These are phyloP conservation scores for Echinometra lucunter DNA, from an alignment of 53 echinoderm and acorn worm species.

Conservation along the genomic window DNA sequence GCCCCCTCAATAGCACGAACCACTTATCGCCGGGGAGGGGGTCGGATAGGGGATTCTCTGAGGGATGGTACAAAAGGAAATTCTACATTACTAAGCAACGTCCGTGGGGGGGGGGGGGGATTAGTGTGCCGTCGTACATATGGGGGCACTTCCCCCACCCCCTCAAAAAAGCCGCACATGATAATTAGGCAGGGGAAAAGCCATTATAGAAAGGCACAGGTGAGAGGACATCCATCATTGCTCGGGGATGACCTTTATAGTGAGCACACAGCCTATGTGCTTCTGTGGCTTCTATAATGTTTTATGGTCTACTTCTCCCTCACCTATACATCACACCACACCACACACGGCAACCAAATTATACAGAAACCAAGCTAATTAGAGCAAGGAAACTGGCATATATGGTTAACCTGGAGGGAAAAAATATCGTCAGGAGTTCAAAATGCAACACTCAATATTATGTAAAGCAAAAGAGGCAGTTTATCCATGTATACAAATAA, in stretches of 20 bases:
- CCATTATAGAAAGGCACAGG: slow-evolving; percentile 25
- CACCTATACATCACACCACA: background rate
- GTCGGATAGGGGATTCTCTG: background rate
- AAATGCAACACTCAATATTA: background rate
- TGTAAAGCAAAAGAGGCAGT: too few species aligned
- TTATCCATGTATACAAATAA: too few species aligned
- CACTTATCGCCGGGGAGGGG: too few species aligned
- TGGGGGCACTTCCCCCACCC: background rate
- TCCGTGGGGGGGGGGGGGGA: background rate
- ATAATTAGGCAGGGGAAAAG: background rate
- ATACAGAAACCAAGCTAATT: slow-evolving; percentile 1
- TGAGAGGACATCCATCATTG: slow-evolving; percentile 44
- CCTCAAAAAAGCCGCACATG: background rate
- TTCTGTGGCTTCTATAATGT: background rate
- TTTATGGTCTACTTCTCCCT: slow-evolving; percentile 7
- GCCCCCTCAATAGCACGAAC: too few species aligned
- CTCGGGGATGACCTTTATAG: slow-evolving; percentile 16
- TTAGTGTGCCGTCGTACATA: too few species aligned
- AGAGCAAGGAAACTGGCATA: background rate
- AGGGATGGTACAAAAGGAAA: background rate
- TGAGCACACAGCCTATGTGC: background rate
- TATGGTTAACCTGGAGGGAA: too few species aligned
- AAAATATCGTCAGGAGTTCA: background rate
- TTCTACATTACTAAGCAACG: too few species aligned
- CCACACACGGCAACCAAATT: background rate